Base-by-base conservation (phyloP, 1,140 invertebrate species). In the Samia ricini region DNA sequence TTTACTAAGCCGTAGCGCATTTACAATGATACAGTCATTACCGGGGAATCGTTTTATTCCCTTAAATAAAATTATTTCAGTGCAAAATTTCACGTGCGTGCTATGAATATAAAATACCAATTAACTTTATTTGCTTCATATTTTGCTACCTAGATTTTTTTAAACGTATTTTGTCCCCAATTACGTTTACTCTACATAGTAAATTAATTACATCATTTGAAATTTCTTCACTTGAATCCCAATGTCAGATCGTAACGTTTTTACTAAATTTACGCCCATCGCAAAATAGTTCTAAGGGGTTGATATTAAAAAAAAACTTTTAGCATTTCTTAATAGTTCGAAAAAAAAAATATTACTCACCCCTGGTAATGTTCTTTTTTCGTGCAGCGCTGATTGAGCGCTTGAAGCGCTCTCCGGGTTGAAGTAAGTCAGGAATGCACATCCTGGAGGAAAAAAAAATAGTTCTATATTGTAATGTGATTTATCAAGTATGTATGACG, bases 351-450 rank as follows among this genome's bases (percentile, higher is more conserved):
- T 1, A 15, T 23, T 55, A 56, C 97, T 97, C 90, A 99, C 98
- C 96, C 98, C 98, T 92, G 97, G 96, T 92, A 99, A 93, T 89
- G 97, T 98, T 92, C 97, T 96, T 94, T 98, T 98, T 92, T 99
- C 98, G 94, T 99, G 97, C 79, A 98, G 95, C 79, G 96, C 95
- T 89, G 95, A 93, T 92, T 98, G 97, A 85, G 97, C 97, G 92
- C 94, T 96, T 83, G 96, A 93, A 74, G 97, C 97, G 92, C 96
- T 97, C 90, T 99, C 97, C 85, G 97, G 94, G 90, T 94, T 96
- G 91, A 97, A 98, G 93, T 98, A 99, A 74, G 98, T 99, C 85
- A 99, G 94, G 93, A 99, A 99, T 79, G 97, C 97, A 94, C 97
- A 98, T 85, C 97, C 97, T 98, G 93, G 8, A 36, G 50, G 0